A percentile compares a stretch with the other conserved stretches of the same genome.
Conservation (phyloP, 2,113 vertebrate genomes). For the Psophia crepitans region DNA sequence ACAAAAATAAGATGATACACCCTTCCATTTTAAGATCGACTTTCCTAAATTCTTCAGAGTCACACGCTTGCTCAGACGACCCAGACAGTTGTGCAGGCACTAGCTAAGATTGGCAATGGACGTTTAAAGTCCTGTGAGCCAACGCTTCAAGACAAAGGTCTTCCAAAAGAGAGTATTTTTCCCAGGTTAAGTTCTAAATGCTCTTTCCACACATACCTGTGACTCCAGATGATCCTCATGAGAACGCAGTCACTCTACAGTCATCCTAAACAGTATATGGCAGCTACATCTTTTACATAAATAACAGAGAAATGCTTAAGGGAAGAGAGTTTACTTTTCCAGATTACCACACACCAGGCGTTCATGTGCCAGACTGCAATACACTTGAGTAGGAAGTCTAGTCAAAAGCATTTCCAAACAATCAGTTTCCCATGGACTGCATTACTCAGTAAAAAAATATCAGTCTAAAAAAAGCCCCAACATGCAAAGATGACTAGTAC, state of each 20-base stretch:
- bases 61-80: neutral
- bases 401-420: conserved; percentile 62
- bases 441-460: neutral
- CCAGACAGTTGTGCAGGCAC: neutral
- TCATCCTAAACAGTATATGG: neutral
- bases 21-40: neutral
- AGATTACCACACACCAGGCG: conserved; percentile 43
- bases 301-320: neutral
- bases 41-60: neutral
- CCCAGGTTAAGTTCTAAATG: neutral
- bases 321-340: conserved; percentile 7
- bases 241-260: neutral
- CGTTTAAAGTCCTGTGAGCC: neutral
- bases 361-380: conserved; percentile 41
- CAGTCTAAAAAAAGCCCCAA: neutral
- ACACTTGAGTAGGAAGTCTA: conserved; percentile 54
- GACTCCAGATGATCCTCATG: neutral
- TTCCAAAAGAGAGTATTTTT: neutral
- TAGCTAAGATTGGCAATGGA: neutral
- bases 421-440: conserved; percentile 49
- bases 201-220: neutral
- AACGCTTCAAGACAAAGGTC: neutral
- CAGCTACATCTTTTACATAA: neutral
- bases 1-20: neutral
- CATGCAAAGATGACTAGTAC: neutral